Evolutionary conservation across 37 sponge, comb jelly and placozoan species (phyloP).

Genomic region (Cliona cf. orientalis): DNA sequence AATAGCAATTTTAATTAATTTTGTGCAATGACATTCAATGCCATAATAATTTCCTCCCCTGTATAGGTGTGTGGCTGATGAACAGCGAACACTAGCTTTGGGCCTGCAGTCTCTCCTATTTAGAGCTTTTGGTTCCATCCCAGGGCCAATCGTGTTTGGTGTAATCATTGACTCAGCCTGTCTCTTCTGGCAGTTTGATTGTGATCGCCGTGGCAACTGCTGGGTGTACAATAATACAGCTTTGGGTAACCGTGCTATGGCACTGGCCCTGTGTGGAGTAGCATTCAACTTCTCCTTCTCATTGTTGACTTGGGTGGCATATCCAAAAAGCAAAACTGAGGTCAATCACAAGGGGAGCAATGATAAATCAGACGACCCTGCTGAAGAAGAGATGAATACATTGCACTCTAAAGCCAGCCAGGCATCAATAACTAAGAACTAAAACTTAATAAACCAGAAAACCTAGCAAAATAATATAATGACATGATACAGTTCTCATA

Average conservation of each 20-base stretch:
- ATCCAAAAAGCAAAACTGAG: slow-evolving; percentile 22
- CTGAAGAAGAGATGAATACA: too few species aligned
- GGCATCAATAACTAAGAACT: too few species aligned
- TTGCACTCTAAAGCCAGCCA: too few species aligned
- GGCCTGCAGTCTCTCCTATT: slow-evolving; percentile 65
- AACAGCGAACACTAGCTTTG: slow-evolving; percentile 63
- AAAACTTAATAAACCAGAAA: too few species aligned
- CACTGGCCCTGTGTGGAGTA: background rate
- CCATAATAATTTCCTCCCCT: too few species aligned
- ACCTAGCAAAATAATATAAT: too few species aligned
- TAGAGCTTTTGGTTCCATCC: slow-evolving; percentile 58
- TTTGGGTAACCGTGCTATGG: slow-evolving; percentile 23
- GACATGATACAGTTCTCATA: too few species aligned
- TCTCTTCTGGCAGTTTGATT: slow-evolving; percentile 47
- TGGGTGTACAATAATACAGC: slow-evolving; percentile 66
- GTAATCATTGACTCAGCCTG: slow-evolving; percentile 70
- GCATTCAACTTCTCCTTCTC: slow-evolving; percentile 1
- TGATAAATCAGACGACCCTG: too few species aligned
- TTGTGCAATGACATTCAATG: too few species aligned
- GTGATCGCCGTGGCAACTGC: slow-evolving; percentile 67
- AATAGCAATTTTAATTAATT: too few species aligned
- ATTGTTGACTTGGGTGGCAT: slow-evolving; percentile 9
- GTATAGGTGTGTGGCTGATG: slow-evolving; percentile 71
- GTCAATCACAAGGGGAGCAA: too few species aligned
- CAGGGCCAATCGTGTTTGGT: slow-evolving; percentile 75